Percentiles rank a stretch among this genome's conserved stretches.
phyloP scores from a whole-genome alignment of 2,888 invertebrate species.

The Capitulum mitella region DNA sequence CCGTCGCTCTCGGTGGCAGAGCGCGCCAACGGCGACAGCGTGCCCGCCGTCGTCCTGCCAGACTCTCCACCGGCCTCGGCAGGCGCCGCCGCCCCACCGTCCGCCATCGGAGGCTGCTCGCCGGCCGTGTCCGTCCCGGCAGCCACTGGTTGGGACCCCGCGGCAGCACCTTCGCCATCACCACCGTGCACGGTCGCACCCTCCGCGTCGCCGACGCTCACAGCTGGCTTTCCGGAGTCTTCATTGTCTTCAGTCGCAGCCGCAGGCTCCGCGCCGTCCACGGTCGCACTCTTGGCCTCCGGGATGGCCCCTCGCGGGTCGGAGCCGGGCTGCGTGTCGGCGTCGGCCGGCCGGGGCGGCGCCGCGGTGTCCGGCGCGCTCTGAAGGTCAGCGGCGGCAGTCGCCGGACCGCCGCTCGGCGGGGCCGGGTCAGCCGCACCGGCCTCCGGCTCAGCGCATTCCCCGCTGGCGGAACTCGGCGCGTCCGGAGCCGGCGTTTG shows the following conservation, averaged over 20 bases:
- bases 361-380: not conserved
- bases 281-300: no score
- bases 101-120: not conserved
- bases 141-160: no score
- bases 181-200: no score
- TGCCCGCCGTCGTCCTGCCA: not conserved
- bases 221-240: no score
- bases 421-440: not conserved
- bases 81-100: not conserved
- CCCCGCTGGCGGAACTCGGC: not conserved
- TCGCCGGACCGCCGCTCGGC: not conserved
- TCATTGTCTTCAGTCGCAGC: no score
- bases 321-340: not conserved
- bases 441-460: not conserved
- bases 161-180: no score
- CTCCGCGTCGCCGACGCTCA: no score
- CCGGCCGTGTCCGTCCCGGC: no score
- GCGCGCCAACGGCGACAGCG: not conserved
- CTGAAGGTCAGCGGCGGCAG: conserved; percentile 14
- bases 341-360: not conserved
- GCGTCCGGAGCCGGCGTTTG: not conserved
- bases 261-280: no score
- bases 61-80: not conserved
- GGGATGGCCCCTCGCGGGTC: no score
- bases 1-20: not conserved